Evolutionary conservation across 2,888 invertebrate species (phyloP), one percentile per base, ranked within the genome.

Genomic region (Gastrophysa polygoni): DNA sequence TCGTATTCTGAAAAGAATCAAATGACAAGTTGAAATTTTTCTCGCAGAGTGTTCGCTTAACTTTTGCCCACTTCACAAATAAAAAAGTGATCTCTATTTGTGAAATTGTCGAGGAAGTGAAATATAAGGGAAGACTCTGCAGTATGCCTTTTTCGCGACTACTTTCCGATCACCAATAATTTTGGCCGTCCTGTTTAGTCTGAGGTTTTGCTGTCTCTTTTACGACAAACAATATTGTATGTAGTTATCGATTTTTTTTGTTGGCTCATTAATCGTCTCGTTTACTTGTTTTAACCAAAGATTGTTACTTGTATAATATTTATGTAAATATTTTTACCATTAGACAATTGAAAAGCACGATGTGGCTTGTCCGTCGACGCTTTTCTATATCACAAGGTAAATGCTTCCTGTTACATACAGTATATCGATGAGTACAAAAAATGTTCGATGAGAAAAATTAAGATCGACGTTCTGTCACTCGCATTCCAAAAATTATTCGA

Each of bases 351-450:
- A 62, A 47, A 48, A 32, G 21, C 20, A 34, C 18, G 16, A 8
- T 2, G 18, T 46, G 46, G 21, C 11, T 28, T n/a, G 24, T 43
- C 57, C 28, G 16, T 24, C 14, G 57, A 6, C 28, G 43, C 50
- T 59, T 59, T 51, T 32, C 20, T 18, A 46, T 56, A 44, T 50
- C 47, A 76, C 73, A 77, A 77, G 79, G 79, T 79, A 74, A 78
- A 80, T 80, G 79, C 80, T 80, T 80, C 80, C 80, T 80, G 77
- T 80, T 80, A 73, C 68, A 73, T 75, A 78, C 77, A 78, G 76
- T 79, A 79, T 78, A 78, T 78, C 74, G 75, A 78, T 79, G 78
- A 80, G 79, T 80, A 80, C 79, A 80, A n/a, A n/a, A n/a, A 79
- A 68, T 67, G 78, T 64, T 75, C 73, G 58, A 32, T 57, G 54